phyloP scores from a whole-genome alignment of 2,888 invertebrate species.

The Rotaria magnacalcarata region DNA sequence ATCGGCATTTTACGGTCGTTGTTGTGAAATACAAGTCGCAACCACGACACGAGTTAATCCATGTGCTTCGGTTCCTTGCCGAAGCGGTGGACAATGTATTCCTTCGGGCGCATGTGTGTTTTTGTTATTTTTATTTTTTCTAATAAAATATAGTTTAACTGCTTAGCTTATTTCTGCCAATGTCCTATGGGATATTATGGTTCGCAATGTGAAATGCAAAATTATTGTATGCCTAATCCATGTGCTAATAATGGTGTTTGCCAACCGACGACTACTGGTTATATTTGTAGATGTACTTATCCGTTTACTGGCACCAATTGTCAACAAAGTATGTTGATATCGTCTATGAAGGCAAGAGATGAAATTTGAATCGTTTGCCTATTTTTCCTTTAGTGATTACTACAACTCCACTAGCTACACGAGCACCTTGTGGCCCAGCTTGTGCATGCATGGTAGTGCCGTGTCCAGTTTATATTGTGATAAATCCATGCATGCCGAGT shows the following conservation, averaged over 20 bases:
- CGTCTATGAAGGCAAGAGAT: neutral
- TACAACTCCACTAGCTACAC: neutral
- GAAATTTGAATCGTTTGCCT: too few relatives aligned
- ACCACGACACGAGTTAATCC: neutral
- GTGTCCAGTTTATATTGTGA: neutral
- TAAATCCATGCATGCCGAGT: constrained; percentile 19
- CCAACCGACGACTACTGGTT: neutral
- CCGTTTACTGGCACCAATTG: neutral
- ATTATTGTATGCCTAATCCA: constrained; percentile 24
- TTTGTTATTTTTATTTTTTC: neutral
- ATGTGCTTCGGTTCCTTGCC: neutral
- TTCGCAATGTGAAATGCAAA: neutral
- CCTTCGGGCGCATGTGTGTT: neutral
- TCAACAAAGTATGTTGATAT: neutral
- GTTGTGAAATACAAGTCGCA: neutral
- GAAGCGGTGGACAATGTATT: neutral
- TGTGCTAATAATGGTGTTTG: neutral
- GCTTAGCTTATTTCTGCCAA: neutral
- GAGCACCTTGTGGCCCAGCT: neutral
- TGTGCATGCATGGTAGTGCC: neutral
- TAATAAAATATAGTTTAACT: neutral
- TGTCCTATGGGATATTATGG: constrained; percentile 6
- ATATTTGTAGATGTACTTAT: neutral
- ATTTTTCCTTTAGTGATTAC: neutral
- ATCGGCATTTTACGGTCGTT: neutral